These are phyloP conservation scores for Temnothorax unifasciatus DNA, from an alignment of 2,888 invertebrate genomes.

Conservation along the genomic window DNA sequence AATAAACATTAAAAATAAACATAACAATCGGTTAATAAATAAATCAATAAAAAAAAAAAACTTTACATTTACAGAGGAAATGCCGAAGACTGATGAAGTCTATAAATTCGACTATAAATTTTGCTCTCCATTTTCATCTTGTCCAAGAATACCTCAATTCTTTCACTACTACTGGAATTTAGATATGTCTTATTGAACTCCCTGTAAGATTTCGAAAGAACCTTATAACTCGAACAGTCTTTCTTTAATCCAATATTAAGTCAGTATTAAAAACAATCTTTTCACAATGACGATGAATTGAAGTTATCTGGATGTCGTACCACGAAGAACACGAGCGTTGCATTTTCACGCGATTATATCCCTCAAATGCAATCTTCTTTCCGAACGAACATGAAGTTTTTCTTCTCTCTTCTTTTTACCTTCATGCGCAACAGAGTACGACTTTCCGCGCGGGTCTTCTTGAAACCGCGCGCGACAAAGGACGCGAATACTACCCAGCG, in stretches of 20 bases:
- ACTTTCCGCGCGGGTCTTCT: constrained; percentile 42
- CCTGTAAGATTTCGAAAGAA: neutral
- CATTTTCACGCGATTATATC: neutral
- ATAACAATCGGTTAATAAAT: neutral
- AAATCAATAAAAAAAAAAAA: neutral
- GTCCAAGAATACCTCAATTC: neutral
- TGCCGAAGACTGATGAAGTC: neutral
- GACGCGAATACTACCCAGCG: constrained; percentile 82
- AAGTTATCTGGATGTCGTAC: neutral
- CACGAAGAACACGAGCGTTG: neutral
- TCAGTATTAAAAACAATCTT: neutral
- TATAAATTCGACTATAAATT: neutral
- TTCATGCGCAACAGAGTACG: constrained; percentile 50
- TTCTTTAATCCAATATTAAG: neutral
- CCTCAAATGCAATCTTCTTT: constrained; percentile 20
- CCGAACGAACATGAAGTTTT: constrained; percentile 7
- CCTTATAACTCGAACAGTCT: neutral
- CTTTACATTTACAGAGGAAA: neutral
- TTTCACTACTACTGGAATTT: neutral
- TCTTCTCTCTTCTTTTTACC: neutral
- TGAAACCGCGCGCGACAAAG: constrained; percentile 61
- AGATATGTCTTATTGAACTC: neutral
- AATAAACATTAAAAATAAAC: neutral
- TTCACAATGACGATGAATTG: neutral
- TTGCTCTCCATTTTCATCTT: neutral